Conservation (phyloP, 1,140 invertebrate species). For the Chironomus tepperi region DNA sequence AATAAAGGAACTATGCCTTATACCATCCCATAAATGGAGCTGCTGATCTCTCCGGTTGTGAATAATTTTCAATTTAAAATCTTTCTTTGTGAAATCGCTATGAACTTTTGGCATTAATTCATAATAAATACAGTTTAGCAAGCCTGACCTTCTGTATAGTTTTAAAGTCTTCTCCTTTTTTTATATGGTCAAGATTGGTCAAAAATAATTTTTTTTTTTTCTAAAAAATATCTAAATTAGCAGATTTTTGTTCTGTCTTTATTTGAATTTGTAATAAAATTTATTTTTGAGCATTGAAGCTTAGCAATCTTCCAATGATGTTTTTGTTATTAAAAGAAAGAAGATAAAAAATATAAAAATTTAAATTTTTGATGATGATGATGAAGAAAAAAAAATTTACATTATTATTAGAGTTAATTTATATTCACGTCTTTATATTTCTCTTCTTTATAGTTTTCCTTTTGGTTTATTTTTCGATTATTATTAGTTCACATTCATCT, state of each 20-base stretch:
- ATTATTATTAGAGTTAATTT: conserved; percentile 4
- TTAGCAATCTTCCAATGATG: neutral
- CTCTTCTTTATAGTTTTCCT: too few relatives aligned
- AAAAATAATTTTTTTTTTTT: too few relatives aligned
- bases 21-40: neutral
- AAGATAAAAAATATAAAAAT: neutral
- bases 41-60: neutral
- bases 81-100: neutral
- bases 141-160: too few relatives aligned
- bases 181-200: too few relatives aligned
- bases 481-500: conserved; percentile 13
- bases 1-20: neutral
- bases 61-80: neutral
- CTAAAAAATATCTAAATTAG: too few relatives aligned
- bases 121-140: neutral
- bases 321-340: neutral
- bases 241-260: neutral
- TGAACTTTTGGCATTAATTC: conserved; percentile 8
- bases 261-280: too few relatives aligned
- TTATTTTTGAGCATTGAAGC: too few relatives aligned
- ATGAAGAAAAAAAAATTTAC: neutral
- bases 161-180: too few relatives aligned
- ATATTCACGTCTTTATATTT: neutral
- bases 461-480: neutral
- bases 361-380: conserved; percentile 9